Conservation (phyloP, 2,113 vertebrate species). For the Diadophis punctatus region DNA sequence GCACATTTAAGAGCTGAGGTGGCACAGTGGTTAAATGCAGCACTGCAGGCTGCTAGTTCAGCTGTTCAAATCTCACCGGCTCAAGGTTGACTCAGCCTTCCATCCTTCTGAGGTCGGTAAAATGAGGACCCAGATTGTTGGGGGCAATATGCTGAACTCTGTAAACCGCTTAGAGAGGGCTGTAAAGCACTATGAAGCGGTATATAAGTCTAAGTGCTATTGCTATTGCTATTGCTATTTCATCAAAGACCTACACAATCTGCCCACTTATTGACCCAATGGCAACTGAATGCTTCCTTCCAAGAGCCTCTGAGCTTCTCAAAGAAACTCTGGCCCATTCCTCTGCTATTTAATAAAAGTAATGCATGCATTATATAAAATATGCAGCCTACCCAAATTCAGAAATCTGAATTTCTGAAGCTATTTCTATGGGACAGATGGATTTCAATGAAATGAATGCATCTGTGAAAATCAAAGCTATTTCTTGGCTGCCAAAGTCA, state of each 20-base stretch:
- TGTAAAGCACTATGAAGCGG: too few relatives aligned
- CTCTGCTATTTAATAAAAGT: not conserved
- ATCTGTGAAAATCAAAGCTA: not conserved
- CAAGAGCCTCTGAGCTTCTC: not conserved
- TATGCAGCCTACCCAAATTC: not conserved
- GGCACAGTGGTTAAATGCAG: too few relatives aligned
- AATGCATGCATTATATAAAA: not conserved
- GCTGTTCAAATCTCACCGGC: too few relatives aligned
- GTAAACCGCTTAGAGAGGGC: too few relatives aligned
- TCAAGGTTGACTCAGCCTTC: too few relatives aligned
- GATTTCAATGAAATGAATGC: not conserved
- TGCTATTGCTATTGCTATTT: too few relatives aligned
- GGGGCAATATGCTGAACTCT: too few relatives aligned
- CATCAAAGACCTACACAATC: not conserved
- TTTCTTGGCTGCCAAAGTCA: not conserved
- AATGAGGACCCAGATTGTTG: too few relatives aligned
- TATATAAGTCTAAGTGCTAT: too few relatives aligned
- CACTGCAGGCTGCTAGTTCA: too few relatives aligned
- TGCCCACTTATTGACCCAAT: not conserved
- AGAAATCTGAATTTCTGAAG: not conserved
- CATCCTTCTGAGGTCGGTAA: too few relatives aligned
- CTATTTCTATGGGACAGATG: not conserved
- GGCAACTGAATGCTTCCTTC: not conserved
- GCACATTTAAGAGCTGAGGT: too few relatives aligned
- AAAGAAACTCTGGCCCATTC: not conserved